A percentile compares a stretch with the other conserved stretches of the same genome.
Evolutionary conservation across 2,888 invertebrate genomes (phyloP).

Genomic region (Xanthia togata): DNA sequence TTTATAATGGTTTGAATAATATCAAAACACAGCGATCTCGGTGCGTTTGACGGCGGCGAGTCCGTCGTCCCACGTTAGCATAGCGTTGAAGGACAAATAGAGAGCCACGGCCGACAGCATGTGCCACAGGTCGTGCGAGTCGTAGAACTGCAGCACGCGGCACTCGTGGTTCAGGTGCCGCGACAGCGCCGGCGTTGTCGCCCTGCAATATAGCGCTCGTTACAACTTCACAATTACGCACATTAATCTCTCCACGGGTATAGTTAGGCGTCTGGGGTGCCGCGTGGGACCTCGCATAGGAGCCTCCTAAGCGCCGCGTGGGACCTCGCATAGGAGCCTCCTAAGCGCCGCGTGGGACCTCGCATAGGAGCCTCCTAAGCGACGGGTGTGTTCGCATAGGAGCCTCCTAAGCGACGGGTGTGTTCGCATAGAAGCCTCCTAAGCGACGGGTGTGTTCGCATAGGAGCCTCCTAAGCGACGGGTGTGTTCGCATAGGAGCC

Average conservation of each 20-base stretch:
- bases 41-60: slow-evolving; percentile 93
- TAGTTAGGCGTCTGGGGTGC: slow-evolving; percentile 77
- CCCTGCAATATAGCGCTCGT: slow-evolving; percentile 70
- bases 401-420: slow-evolving; percentile 25
- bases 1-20: slow-evolving; percentile 5
- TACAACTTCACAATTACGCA: not conserved
- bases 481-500: slow-evolving; percentile 36
- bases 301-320: slow-evolving; percentile 25
- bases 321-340: slow-evolving; percentile 35
- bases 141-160: slow-evolving; percentile 92
- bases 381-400: too few relatives aligned
- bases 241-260: slow-evolving; percentile 47
- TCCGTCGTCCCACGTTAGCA: slow-evolving; percentile 96
- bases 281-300: slow-evolving; percentile 88
- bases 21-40: slow-evolving; percentile 94
- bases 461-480: slow-evolving; percentile 28
- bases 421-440: slow-evolving; percentile 27
- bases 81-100: slow-evolving; percentile 95
- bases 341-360: slow-evolving; percentile 89
- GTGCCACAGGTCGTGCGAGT: slow-evolving; percentile 97
- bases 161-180: slow-evolving; percentile 89
- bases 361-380: slow-evolving; percentile 26
- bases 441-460: too few relatives aligned
- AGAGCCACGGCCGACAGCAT: slow-evolving; percentile 95
- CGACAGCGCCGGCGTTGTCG: slow-evolving; percentile 93